Conservation (phyloP, 2,113 vertebrate species). For the Ariopsis seemanni region DNA sequence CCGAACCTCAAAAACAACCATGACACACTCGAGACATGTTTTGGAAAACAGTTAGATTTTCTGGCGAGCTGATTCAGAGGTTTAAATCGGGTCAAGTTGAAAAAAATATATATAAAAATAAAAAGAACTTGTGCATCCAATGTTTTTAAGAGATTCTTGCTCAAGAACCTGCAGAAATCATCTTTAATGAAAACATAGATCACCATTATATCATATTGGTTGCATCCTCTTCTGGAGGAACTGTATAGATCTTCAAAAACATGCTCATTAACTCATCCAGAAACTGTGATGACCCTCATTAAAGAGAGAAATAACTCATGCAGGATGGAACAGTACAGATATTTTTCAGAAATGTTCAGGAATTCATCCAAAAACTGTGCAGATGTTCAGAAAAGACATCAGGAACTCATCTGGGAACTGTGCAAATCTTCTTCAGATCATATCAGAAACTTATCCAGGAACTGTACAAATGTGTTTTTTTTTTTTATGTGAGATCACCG, state of each 20-base stretch:
- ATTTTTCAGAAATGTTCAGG: too few species aligned
- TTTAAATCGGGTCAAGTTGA: background rate
- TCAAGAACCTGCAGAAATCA: background rate
- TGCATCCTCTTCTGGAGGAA: background rate
- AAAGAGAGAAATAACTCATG: background rate
- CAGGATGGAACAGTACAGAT: background rate
- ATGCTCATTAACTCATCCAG: background rate
- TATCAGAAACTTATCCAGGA: background rate
- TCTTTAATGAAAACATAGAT: background rate
- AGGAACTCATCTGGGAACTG: background rate
- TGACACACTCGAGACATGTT: constrained; percentile 31
- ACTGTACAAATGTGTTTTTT: background rate
- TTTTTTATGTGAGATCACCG: too few species aligned
- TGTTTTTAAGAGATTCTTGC: background rate
- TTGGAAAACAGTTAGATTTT: constrained; percentile 36
- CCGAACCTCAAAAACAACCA: constrained; percentile 29
- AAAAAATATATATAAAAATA: background rate
- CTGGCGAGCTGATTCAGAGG: constrained; percentile 11
- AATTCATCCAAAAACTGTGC: background rate
- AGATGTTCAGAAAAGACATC: background rate
- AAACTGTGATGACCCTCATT: background rate
- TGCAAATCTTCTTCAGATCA: background rate
- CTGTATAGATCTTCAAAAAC: background rate
- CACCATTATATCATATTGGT: background rate
- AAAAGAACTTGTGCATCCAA: background rate